Evolutionary conservation across 1,140 invertebrate species (phyloP).

Genomic region (Trialeurodes vaporariorum): DNA sequence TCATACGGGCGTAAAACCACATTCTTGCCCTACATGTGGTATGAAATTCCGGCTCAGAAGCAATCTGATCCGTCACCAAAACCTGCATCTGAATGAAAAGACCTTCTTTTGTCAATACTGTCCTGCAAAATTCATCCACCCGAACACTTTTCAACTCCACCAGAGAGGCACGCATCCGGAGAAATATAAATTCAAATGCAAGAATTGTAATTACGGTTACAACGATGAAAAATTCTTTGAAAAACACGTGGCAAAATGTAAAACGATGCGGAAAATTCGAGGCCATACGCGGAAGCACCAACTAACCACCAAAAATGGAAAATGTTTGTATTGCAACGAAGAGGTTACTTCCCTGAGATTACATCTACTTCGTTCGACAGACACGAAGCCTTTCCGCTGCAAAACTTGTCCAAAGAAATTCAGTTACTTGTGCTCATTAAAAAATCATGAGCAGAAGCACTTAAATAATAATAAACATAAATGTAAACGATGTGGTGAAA

Average conservation of each 20-base stretch:
- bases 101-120: background rate
- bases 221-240: background rate
- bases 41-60: background rate
- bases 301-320: too few species aligned
- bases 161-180: background rate
- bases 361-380: background rate
- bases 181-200: background rate
- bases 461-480: background rate
- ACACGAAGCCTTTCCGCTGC: background rate
- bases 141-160: background rate
- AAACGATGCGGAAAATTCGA: too few species aligned
- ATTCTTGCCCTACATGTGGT: background rate
- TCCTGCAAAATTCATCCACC: background rate
- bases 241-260: background rate
- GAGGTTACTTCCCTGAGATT: background rate
- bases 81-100: background rate
- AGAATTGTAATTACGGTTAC: background rate
- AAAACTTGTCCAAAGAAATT: background rate
- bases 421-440: background rate
- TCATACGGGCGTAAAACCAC: background rate
- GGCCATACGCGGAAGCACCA: too few species aligned
- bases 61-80: background rate
- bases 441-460: background rate
- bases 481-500: background rate
- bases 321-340: background rate